Conservation (phyloP, 2,797 vertebrate species). For the Choloepus didactylus region DNA sequence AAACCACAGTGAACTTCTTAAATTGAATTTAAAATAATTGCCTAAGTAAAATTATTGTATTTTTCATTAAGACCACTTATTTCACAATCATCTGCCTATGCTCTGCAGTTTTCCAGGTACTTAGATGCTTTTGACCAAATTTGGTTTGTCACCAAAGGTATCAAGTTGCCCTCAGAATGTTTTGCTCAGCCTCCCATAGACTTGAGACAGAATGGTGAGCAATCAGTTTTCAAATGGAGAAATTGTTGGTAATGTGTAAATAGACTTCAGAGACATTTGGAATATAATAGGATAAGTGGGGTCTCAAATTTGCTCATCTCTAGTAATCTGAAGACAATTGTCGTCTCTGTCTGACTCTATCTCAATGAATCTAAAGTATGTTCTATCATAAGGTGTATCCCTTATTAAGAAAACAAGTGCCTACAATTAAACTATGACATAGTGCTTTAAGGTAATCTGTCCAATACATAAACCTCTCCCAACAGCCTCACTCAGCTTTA, state of each 20-base stretch:
- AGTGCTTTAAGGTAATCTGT: background rate
- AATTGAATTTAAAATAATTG: slow-evolving; percentile 57
- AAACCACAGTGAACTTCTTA: background rate
- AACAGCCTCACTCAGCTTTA: background rate
- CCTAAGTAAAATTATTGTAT: background rate
- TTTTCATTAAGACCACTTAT: background rate
- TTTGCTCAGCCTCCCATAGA: background rate
- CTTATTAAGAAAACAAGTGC: background rate
- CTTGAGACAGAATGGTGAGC: background rate
- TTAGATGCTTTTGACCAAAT: background rate
- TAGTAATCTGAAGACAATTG: background rate
- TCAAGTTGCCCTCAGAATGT: background rate
- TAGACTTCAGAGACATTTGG: background rate
- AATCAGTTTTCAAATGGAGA: background rate
- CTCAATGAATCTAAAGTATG: background rate
- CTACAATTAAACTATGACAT: background rate
- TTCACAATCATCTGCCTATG: background rate
- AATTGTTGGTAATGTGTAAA: background rate
- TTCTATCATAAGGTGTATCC: background rate
- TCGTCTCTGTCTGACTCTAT: background rate
- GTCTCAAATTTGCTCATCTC: background rate
- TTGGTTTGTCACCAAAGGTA: background rate
- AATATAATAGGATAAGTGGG: background rate
- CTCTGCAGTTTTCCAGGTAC: background rate
- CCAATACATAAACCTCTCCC: background rate